Conservation (phyloP, 2,113 vertebrate species). For the Nestor notabilis region DNA sequence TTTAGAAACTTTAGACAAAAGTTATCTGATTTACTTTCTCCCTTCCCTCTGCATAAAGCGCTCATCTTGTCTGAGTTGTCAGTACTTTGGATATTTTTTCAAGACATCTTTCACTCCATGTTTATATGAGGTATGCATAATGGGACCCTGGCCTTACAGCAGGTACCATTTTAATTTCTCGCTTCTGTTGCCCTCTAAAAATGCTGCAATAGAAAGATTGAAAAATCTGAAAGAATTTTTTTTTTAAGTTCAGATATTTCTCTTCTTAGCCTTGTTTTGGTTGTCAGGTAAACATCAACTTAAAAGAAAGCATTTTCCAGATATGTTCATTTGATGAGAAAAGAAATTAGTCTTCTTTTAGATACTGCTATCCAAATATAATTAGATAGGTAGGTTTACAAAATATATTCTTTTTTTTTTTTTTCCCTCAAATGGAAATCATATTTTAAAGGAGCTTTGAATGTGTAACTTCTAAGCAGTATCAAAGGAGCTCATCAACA, state of each 20-base stretch:
- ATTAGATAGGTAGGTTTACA: slow-evolving; percentile 41
- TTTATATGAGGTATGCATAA: not conserved
- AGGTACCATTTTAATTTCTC: not conserved
- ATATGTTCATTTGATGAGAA: slow-evolving; percentile 26
- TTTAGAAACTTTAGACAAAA: not conserved
- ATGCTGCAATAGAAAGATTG: rapidly evolving
- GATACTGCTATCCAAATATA: not conserved
- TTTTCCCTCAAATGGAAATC: not conserved
- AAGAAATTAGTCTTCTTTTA: slow-evolving; percentile 20
- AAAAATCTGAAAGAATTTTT: not conserved
- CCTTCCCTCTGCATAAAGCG: rapidly evolving
- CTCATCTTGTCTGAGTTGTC: not conserved
- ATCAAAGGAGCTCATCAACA: not conserved
- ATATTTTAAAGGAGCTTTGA: not conserved
- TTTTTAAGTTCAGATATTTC: not conserved
- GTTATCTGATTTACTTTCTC: not conserved
- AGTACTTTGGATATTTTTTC: not conserved
- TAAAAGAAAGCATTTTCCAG: slow-evolving; percentile 10
- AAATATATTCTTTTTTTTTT: not conserved
- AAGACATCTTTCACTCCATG: not conserved
- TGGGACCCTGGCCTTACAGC: not conserved
- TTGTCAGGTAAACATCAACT: slow-evolving; percentile 28
- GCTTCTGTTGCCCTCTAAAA: rapidly evolving
- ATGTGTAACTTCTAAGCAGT: not conserved
- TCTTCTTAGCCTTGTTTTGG: not conserved